phyloP scores from a whole-genome alignment of 2,888 invertebrate species.

The Adela reaumurella region DNA sequence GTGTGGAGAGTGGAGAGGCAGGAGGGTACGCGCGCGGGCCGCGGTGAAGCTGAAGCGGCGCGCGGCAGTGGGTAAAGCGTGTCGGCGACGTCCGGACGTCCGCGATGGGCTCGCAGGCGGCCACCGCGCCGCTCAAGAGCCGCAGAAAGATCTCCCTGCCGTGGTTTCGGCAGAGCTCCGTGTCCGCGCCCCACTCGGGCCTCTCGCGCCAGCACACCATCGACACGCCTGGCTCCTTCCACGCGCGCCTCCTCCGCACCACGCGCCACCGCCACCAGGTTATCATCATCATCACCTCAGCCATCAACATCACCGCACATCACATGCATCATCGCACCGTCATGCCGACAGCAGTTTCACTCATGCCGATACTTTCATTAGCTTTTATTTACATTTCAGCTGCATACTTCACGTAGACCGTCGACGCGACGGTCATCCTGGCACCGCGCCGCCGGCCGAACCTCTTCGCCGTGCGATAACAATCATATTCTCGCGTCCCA shows the following conservation, averaged over 20 bases:
- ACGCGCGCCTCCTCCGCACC: slow-evolving; percentile 67
- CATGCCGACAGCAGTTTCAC: too few relatives aligned
- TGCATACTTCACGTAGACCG: too few relatives aligned
- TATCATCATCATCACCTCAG: neutral
- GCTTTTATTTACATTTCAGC: too few relatives aligned
- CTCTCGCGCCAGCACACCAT: slow-evolving; percentile 86
- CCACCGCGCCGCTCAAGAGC: slow-evolving; percentile 60
- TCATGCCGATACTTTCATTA: too few relatives aligned
- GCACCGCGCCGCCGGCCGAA: too few relatives aligned
- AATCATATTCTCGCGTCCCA: too few relatives aligned
- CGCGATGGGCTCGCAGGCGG: slow-evolving; percentile 31
- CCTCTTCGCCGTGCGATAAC: too few relatives aligned
- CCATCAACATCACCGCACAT: neutral
- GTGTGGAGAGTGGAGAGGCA: slow-evolving; percentile 21
- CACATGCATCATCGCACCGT: neutral
- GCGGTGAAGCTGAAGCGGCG: slow-evolving; percentile 26
- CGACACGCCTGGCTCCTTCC: slow-evolving; percentile 84
- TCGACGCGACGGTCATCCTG: too few relatives aligned
- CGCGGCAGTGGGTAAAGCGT: slow-evolving; percentile 17
- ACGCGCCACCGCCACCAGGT: slow-evolving; percentile 46
- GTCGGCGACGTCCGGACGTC: slow-evolving; percentile 14
- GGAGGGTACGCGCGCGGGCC: slow-evolving; percentile 14
- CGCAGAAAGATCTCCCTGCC: slow-evolving; percentile 85
- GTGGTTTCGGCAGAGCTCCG: slow-evolving; percentile 84
- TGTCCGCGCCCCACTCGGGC: slow-evolving; percentile 67